Evolutionary conservation across 2,888 invertebrate species (phyloP), one percentile per base, ranked within the genome.

Genomic region (Chydorus sphaericus): DNA sequence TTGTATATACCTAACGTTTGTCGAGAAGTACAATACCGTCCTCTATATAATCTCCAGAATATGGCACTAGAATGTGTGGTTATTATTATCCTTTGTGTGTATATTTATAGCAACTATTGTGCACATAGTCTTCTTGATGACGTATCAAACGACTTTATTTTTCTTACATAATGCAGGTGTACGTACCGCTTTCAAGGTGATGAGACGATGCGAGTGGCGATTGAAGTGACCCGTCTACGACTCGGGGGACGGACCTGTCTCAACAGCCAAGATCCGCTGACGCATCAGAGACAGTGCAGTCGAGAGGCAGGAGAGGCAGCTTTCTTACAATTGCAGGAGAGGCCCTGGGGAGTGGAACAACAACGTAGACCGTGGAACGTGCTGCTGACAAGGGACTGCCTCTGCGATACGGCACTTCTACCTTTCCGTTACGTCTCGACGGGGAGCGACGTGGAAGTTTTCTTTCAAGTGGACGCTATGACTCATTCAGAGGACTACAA

Each of bases 401-500:
- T 85, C 59, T 85, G 85, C 66, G 60, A 59, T 56, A 57, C 56
- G 37, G 55, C 54, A 26, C 59, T 23, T 29, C 50, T 20, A 18
- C 70, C 83, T 48, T 74, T 77, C 57, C 73, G 83, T 60, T 77
- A 79, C 60, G 81, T 82, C 23, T 73, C 85, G 60, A 81, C 83
- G 14, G 80, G 84, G 2, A 76, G 77, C 51, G 77, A 80, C 56
- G 78, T 86, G 8, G 80, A 83, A 67, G 76, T 86, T 0, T 81
- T 80, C 65, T 85, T 86, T 66, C 77, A 80, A 20, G 78, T 86
- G 7, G 79, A 80, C 14, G 76, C 81, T 67, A 85, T 89, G 88
- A 81, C 82, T 70, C 81, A 85, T 57, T 81, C 83, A 7, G 83
- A 87, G 69, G 83, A 87, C 71, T 83, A 85, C 65, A 77, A 81